Base-by-base conservation (phyloP, 2,797 vertebrate genomes). In the Gymnothorax javanicus region DNA sequence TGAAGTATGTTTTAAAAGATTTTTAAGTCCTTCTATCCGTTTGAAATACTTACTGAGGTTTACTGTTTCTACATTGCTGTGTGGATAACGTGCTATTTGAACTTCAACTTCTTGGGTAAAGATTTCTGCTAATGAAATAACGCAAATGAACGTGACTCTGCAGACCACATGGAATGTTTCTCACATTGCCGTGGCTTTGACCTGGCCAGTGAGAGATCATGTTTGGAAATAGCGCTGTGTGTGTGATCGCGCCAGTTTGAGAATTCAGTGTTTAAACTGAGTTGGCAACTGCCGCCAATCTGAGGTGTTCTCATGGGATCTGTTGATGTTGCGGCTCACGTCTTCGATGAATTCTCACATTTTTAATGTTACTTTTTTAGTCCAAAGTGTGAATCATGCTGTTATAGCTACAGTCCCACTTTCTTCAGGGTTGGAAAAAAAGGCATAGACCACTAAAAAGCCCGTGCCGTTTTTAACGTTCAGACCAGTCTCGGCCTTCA, bases 91-190 rank as follows among this genome's bases (percentile, higher is more conserved):
- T 60, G 69, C 58, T 71, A 75, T 56, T 33, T 67, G 13, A 82
- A 33, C 25, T n/a, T 54, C 15, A n/a, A 73, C 71, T 4, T 8
- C 73, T 43, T 3, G 85, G 25, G 8, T 56, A 33, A 79, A 23
- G 11, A 23, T 59, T 27, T 82, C 57, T 86, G 50, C 85, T 20
- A 60, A 27, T 50, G 7, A 82, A 56, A 69, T 86, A 33, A 86
- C 4, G 1, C 8, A 50, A 3, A 7, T 59, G 27, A 59, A 27
- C 33, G 43, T 17, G 58, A 7, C 17, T 2, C 27, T 11, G 15
- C 15, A 43, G 54, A 81, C 62, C 20, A 50, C 43, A 81, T 64
- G 33, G 57, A 8, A 25, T 27, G 27, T 71, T 0, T 33, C 50
- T 4, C 85, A 81, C 20, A 62, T 59, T 59, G 7, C n/a, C 43